phyloP scores from a whole-genome alignment of 2,113 vertebrate genomes.

The Malurus melanocephalus region DNA sequence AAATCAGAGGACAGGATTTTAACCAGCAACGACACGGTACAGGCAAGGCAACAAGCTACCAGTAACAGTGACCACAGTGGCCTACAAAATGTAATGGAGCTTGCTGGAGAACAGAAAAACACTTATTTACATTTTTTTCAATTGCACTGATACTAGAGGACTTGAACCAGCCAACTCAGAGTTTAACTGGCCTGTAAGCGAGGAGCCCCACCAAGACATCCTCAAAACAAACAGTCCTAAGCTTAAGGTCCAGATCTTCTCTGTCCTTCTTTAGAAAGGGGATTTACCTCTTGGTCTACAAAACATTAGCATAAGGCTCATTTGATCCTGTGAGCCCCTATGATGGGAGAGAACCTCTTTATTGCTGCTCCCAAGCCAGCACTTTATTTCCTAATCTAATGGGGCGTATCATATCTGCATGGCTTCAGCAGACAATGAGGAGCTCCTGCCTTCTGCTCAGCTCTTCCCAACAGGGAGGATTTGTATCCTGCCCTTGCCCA shows the following conservation, averaged over 20 bases:
- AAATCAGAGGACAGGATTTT: constrained; percentile 12
- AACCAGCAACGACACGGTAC: constrained; percentile 13
- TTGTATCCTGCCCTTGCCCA: neutral
- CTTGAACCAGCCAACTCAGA: neutral
- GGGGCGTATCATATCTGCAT: neutral
- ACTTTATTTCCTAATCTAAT: constrained; percentile 18
- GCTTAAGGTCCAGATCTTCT: neutral
- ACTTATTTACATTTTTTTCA: neutral
- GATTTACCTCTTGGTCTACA: neutral
- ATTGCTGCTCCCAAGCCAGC: constrained; percentile 5
- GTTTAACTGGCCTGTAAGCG: accelerated
- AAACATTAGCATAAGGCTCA: constrained; percentile 12
- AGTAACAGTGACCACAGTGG: neutral
- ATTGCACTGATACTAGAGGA: neutral
- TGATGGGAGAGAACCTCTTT: neutral
- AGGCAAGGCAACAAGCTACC: neutral
- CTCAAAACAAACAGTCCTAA: neutral
- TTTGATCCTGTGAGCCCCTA: constrained; percentile 8
- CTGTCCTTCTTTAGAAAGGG: neutral
- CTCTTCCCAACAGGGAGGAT: neutral
- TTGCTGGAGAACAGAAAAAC: neutral
- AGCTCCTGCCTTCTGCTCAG: constrained; percentile 12
- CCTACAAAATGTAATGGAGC: neutral
- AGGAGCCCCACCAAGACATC: neutral
- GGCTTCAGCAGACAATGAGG: neutral